phyloP scores from a whole-genome alignment of 1,140 invertebrate genomes.

The Zaprionus inermis region DNA sequence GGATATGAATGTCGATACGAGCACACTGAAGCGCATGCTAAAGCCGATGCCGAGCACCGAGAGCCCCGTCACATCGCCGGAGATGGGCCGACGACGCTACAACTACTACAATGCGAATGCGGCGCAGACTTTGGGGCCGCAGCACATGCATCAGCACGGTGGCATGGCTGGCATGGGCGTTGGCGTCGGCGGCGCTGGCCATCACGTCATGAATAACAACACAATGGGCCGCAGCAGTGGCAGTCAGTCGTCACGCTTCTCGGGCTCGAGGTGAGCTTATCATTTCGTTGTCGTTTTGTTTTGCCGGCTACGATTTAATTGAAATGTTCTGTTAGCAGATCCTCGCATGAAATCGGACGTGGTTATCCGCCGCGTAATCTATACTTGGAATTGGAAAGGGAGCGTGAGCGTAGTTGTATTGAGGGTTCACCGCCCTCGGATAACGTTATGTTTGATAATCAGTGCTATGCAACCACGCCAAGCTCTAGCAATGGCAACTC shows the following conservation, averaged over 20 bases:
- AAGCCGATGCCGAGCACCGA: slow-evolving; percentile 95
- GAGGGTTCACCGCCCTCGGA: slow-evolving; percentile 95
- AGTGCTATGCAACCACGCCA: slow-evolving; percentile 96
- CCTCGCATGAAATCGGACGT: slow-evolving; percentile 88
- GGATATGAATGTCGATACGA: slow-evolving; percentile 94
- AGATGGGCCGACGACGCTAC: slow-evolving; percentile 91
- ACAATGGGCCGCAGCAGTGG: slow-evolving; percentile 73
- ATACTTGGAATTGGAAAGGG: slow-evolving; percentile 93
- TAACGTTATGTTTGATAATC: slow-evolving; percentile 96
- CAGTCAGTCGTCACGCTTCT: slow-evolving; percentile 84
- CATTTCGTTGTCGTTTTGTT: neutral
- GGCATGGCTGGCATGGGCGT: slow-evolving; percentile 53
- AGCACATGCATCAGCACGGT: slow-evolving; percentile 85
- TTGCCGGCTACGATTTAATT: neutral
- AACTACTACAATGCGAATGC: slow-evolving; percentile 85
- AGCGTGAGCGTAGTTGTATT: slow-evolving; percentile 86
- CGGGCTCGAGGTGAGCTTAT: slow-evolving; percentile 84
- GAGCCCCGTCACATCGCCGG: slow-evolving; percentile 94
- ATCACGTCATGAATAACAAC: slow-evolving; percentile 84
- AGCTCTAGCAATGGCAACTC: slow-evolving; percentile 96
- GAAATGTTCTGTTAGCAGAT: slow-evolving; percentile 79
- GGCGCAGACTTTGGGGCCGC: slow-evolving; percentile 83
- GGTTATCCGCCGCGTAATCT: slow-evolving; percentile 86
- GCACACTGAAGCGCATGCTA: slow-evolving; percentile 96
- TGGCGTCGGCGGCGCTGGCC: slow-evolving; percentile 70